These are phyloP conservation scores for Tanypteryx hageni DNA, from an alignment of 2,888 invertebrate species.

Conservation along the genomic window DNA sequence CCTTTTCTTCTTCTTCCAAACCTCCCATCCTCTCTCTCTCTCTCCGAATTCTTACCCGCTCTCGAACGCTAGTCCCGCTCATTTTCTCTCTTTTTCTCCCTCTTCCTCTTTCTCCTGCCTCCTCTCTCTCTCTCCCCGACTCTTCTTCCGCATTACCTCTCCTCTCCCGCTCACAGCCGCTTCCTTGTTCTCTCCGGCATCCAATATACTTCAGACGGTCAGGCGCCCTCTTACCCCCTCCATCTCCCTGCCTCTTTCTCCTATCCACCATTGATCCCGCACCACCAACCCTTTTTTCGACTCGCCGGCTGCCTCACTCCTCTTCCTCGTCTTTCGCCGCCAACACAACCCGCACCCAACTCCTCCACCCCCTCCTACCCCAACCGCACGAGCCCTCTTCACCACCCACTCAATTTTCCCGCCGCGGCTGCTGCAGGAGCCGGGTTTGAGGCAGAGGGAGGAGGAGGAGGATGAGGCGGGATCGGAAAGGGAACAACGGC, in stretches of 20 bases:
- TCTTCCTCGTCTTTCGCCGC: too few relatives aligned
- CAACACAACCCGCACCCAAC: neutral
- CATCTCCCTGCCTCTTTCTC: neutral
- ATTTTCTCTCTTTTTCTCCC: too few relatives aligned
- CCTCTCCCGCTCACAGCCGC: too few relatives aligned
- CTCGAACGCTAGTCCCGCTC: too few relatives aligned
- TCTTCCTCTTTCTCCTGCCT: too few relatives aligned
- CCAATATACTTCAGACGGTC: slow-evolving; percentile 16
- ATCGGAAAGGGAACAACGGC: neutral
- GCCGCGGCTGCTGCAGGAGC: neutral
- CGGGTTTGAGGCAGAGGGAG: neutral
- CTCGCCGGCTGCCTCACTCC: too few relatives aligned
- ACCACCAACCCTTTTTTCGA: too few relatives aligned
- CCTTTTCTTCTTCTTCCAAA: too few relatives aligned
- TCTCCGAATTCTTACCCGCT: too few relatives aligned
- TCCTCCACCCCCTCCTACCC: neutral
- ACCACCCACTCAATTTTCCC: neutral
- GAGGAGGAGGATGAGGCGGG: neutral
- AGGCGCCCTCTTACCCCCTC: neutral
- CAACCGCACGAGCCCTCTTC: neutral
- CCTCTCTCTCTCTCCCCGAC: too few relatives aligned
- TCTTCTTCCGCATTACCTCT: too few relatives aligned
- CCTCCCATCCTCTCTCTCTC: too few relatives aligned
- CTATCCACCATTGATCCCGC: neutral
- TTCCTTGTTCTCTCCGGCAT: neutral